These are phyloP conservation scores for Lepidocyrtoides sp. DNA, from an alignment of 2,888 invertebrate species.

Conservation along the genomic window DNA sequence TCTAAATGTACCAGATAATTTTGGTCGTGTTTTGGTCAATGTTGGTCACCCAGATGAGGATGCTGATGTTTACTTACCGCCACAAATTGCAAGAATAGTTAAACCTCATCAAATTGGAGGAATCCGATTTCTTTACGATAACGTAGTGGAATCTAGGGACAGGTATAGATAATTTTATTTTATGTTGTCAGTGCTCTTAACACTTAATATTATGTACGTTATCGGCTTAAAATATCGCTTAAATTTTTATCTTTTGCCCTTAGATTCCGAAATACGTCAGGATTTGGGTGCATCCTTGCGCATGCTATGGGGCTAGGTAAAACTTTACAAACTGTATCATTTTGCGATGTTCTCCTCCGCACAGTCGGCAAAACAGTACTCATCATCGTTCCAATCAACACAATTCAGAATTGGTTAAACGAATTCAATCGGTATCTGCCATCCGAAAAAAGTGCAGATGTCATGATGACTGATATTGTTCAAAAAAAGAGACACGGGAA, in stretches of 20 bases:
- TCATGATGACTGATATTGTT: not conserved
- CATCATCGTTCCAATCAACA: slow-evolving; percentile 99
- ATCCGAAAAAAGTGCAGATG: slow-evolving; percentile 87
- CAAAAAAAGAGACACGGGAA: slow-evolving; percentile 19
- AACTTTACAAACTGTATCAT: slow-evolving; percentile 97
- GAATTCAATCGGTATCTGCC: slow-evolving; percentile 99
- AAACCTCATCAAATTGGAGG: slow-evolving; percentile 99
- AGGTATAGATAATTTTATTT: slow-evolving; percentile 40
- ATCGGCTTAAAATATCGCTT: not conserved
- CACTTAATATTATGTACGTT: not conserved
- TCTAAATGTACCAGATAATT: slow-evolving; percentile 96
- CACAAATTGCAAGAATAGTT: slow-evolving; percentile 95
- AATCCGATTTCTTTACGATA: slow-evolving; percentile 98
- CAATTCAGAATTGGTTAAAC: slow-evolving; percentile 98
- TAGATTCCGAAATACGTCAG: slow-evolving; percentile 93
- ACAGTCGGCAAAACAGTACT: slow-evolving; percentile 96
- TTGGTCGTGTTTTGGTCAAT: slow-evolving; percentile 97
- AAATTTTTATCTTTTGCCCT: not conserved
- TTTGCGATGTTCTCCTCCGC: slow-evolving; percentile 97
- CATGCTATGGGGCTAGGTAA: slow-evolving; percentile 99
- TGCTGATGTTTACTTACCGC: slow-evolving; percentile 96
- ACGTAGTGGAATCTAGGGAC: slow-evolving; percentile 95
- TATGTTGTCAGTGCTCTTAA: too few species aligned
- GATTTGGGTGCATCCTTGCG: slow-evolving; percentile 99
- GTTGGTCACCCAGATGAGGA: slow-evolving; percentile 97